Base-by-base conservation (phyloP, 1,140 invertebrate species). In the Triops longicaudatus region DNA sequence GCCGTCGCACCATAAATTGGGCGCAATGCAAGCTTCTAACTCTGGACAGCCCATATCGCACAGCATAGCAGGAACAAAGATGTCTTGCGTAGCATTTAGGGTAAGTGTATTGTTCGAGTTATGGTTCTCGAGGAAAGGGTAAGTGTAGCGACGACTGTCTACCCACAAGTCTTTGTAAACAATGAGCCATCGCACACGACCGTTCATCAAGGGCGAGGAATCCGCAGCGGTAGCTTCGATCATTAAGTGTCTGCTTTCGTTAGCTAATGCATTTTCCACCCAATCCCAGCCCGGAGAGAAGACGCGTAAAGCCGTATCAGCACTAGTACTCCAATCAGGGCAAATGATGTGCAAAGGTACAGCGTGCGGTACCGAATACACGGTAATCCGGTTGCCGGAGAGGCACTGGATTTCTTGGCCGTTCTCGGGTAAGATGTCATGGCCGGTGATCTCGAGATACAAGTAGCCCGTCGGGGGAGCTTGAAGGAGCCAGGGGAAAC, bases 131-230 rank as follows among this genome's bases (percentile, higher is more conserved):
- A 73, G 26, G 31, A 31, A 42, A 17, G 42, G 37, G 17, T 63
- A 63, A 17, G 50, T 63, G 14, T 63, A 63, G 10, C 50, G 50
- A 22, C 28, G 31, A 17, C 63, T 73, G 12, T 77, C 73, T 9
- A 71, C 27, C 37, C 42, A 41, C 12, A 77, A 71, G 37, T 77
- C 76, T 26, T 77, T 77, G 72, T 43, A 77, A n/a, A 77, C 76
- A 44, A 44, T 27, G n/a, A 77, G 31, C 76, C 76, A 77, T 5
- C 72, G 37, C 22, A 77, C 76, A 6, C 17, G 50, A 63, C 50
- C 7, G 50, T 63, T 63, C 10, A 73, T 28, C 28, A 77, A 27
- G 14, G 72, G 72, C 28, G 41, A 41, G 6, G 73, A 72, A 75
- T 75, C 74, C 27, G 73, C n/a, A 14, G 22, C 73, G n/a, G 72